Evolutionary conservation across 2,888 invertebrate genomes (phyloP).

Genomic region (Tridacna gigas): DNA sequence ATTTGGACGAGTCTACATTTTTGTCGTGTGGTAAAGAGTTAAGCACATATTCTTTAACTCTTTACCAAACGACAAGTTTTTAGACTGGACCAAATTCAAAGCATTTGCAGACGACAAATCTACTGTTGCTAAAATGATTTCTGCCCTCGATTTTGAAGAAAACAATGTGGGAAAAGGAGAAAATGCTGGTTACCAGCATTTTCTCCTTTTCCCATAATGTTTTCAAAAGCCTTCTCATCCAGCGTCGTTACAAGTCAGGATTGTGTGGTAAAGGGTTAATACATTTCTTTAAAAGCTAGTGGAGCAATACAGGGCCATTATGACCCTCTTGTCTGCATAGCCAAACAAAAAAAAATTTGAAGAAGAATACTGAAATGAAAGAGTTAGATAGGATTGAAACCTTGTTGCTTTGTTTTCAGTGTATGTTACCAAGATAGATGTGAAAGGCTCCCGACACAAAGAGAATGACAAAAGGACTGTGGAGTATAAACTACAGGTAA

Average conservation of each 20-base stretch:
- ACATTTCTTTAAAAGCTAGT: not conserved
- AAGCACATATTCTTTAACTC: too few species aligned
- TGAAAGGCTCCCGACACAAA: constrained; percentile 65
- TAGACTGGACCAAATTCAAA: too few species aligned
- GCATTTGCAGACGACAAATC: not conserved
- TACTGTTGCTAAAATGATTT: too few species aligned
- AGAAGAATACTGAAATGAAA: too few species aligned
- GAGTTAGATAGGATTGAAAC: too few species aligned
- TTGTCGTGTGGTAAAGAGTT: too few species aligned
- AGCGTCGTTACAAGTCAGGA: not conserved
- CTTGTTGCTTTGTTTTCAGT: constrained; percentile 60
- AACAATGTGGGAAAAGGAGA: not conserved
- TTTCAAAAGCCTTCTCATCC: not conserved
- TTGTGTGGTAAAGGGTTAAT: too few species aligned
- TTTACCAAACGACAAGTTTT: too few species aligned
- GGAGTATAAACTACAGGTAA: constrained; percentile 70
- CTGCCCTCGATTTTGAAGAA: too few species aligned
- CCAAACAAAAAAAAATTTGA: not conserved
- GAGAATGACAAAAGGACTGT: constrained; percentile 56
- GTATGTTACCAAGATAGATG: constrained; percentile 70
- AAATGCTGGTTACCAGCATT: not conserved
- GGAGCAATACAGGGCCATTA: not conserved
- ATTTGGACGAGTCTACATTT: too few species aligned
- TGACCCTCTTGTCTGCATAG: not conserved
- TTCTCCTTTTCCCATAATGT: not conserved